Base-by-base conservation (phyloP, 2,888 invertebrate genomes). In the Meandrusa payeni region DNA sequence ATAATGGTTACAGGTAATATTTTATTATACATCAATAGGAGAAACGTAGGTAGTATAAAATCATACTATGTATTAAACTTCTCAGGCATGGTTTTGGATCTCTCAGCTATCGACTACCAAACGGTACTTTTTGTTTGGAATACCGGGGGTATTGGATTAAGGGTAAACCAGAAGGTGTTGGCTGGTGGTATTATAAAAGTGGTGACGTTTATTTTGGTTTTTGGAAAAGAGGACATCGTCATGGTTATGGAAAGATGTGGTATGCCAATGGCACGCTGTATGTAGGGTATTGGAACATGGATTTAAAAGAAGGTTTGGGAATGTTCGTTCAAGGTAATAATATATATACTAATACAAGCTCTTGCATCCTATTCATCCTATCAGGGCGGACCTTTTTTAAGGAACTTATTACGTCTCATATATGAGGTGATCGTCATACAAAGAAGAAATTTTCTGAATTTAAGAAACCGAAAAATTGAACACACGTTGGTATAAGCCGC, bases 221-320 rank as follows among this genome's bases (percentile, higher is more conserved):
- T 52, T 88, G 88, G 71, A 77, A 75, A 46, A 65, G 73, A 24
- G 88, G 88, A 0, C 68, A 77, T 43, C 72, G 89, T 17, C 78
- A 90, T 9, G 92, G 92, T 0, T 90, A 87, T 48, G 92, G 92
- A 1, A 87, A 89, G 55, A 89, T 91, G 83, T 92, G 91, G 91
- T 91, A 90, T 52, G 55, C 64, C 0, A 73, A 91, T 54, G 89
- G 90, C 0, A 86, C 89, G 0, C 89, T 88, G 55, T 93, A 92
- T 48, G 89, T 89, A 33, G 93, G 93, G 0, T 85, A 88, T 47
- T 93, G 91, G 91, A 66, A 67, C 5, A 75, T 76, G 50, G 73
- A 80, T 54, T 52, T 72, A 44, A 79, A 60, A 41, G 69, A 89
- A 29, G 91, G 91, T 1, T 55, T 88, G 41, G 91, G 91, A 5